phyloP scores from a whole-genome alignment of 2,113 vertebrate genomes.

The Podarcis muralis region DNA sequence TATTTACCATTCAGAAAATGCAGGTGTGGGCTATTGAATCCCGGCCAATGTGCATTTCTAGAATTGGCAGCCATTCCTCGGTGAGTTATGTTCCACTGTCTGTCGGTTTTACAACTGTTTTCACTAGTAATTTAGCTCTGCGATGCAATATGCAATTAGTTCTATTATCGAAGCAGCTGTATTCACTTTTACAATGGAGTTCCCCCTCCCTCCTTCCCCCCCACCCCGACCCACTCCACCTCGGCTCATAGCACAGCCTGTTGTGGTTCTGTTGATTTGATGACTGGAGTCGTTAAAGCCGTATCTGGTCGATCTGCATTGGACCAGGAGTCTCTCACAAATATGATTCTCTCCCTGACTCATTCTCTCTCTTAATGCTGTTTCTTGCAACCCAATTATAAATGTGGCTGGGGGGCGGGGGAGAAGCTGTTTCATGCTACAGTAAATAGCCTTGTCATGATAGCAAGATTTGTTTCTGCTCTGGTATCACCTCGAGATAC shows the following conservation, averaged over 20 bases:
- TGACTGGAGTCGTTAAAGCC: slow-evolving; percentile 69
- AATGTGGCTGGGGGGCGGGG: slow-evolving; percentile 35
- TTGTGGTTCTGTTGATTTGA: slow-evolving; percentile 80
- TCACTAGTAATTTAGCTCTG: slow-evolving; percentile 91
- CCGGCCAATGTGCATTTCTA: slow-evolving; percentile 84
- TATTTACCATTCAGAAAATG: slow-evolving; percentile 96
- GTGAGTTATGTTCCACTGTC: slow-evolving; percentile 87
- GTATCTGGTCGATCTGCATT: slow-evolving; percentile 69
- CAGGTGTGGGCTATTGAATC: slow-evolving; percentile 95
- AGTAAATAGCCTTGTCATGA: slow-evolving; percentile 62
- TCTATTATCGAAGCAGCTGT: slow-evolving; percentile 96
- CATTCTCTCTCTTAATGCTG: slow-evolving; percentile 63
- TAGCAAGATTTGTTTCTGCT: slow-evolving; percentile 40
- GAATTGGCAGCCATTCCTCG: slow-evolving; percentile 82
- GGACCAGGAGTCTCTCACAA: slow-evolving; percentile 58
- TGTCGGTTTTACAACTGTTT: slow-evolving; percentile 91
- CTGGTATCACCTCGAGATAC: slow-evolving; percentile 51
- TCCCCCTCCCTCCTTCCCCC: slow-evolving; percentile 27
- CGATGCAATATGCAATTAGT: slow-evolving; percentile 95
- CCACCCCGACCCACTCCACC: no score
- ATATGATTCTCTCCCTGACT: slow-evolving; percentile 68
- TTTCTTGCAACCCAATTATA: slow-evolving; percentile 69
- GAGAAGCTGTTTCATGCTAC: slow-evolving; percentile 62
- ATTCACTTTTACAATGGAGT: slow-evolving; percentile 83
- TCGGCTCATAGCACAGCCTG: slow-evolving; percentile 73